Percentiles rank a stretch among this genome's conserved stretches.
Evolutionary conservation across 2,888 invertebrate species (phyloP).

Genomic region (Spilarctia lutea): DNA sequence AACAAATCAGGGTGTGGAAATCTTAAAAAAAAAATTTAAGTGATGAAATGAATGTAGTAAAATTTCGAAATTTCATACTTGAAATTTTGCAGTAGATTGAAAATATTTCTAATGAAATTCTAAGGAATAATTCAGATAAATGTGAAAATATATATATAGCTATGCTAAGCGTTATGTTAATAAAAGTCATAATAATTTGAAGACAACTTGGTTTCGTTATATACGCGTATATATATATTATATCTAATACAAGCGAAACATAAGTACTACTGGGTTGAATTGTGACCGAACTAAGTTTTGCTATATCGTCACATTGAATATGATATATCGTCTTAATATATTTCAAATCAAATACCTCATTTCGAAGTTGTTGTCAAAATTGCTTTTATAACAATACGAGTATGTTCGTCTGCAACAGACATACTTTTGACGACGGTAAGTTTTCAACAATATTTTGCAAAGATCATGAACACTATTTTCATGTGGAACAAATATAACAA

Average conservation of each 20-base stretch:
- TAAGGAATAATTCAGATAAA: not conserved
- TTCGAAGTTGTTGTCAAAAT: not conserved
- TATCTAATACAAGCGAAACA: too few species aligned
- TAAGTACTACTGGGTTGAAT: not conserved
- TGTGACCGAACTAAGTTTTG: not conserved
- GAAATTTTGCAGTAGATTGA: too few species aligned
- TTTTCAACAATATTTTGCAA: not conserved
- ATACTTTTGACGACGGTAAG: not conserved
- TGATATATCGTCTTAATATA: not conserved
- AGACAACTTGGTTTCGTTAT: not conserved
- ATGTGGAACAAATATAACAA: too few species aligned
- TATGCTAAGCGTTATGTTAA: not conserved
- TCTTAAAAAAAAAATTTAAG: not conserved
- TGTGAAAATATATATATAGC: too few species aligned
- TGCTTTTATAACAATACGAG: not conserved
- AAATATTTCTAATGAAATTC: too few species aligned
- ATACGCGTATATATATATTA: too few species aligned
- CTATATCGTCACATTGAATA: not conserved
- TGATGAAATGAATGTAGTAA: not conserved
- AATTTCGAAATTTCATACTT: not conserved
- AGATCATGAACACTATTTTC: too few species aligned
- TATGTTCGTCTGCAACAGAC: not conserved
- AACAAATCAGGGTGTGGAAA: not conserved
- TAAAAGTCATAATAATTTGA: not conserved
- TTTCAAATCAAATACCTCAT: not conserved